These are phyloP conservation scores for Rhagonycha lutea DNA, from an alignment of 2,888 invertebrate species.

Conservation along the genomic window DNA sequence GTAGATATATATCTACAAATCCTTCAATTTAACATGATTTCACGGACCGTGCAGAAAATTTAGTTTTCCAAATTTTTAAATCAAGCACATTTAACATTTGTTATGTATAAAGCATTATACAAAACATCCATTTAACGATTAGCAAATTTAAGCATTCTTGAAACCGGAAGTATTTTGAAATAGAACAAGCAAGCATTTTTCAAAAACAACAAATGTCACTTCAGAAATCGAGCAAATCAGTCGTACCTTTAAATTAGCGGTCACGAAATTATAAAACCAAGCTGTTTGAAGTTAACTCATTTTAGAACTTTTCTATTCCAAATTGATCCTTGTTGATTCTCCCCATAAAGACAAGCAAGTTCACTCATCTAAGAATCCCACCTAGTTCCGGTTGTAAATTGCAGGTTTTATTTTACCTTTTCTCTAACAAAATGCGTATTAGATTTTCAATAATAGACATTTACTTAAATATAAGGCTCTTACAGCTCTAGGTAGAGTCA, in stretches of 20 bases:
- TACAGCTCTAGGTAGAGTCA: background rate
- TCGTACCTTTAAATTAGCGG: constrained; percentile 33
- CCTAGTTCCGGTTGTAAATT: constrained; percentile 51
- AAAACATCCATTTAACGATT: background rate
- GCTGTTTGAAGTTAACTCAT: constrained; percentile 24
- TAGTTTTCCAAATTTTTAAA: too few species aligned
- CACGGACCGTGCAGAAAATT: too few species aligned
- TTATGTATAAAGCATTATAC: too few species aligned
- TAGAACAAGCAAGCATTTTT: background rate
- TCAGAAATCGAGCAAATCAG: constrained; percentile 20
- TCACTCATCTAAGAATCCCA: constrained; percentile 35
- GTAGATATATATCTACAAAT: background rate
- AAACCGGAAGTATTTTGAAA: background rate
- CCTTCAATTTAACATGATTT: background rate
- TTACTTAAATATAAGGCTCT: constrained; percentile 27
- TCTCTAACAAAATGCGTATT: constrained; percentile 38
- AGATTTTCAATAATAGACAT: constrained; percentile 46
- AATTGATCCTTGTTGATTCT: constrained; percentile 16
- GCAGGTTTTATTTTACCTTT: constrained; percentile 51
- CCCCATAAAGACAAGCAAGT: constrained; percentile 10
- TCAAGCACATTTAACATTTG: too few species aligned
- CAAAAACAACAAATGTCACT: constrained; percentile 22
- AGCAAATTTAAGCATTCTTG: background rate
- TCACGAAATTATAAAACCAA: constrained; percentile 32
- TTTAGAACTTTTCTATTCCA: constrained; percentile 11